Evolutionary conservation across 2,888 invertebrate genomes (phyloP), one percentile per base, ranked within the genome.

Genomic region (Phrixothrix hirtus): DNA sequence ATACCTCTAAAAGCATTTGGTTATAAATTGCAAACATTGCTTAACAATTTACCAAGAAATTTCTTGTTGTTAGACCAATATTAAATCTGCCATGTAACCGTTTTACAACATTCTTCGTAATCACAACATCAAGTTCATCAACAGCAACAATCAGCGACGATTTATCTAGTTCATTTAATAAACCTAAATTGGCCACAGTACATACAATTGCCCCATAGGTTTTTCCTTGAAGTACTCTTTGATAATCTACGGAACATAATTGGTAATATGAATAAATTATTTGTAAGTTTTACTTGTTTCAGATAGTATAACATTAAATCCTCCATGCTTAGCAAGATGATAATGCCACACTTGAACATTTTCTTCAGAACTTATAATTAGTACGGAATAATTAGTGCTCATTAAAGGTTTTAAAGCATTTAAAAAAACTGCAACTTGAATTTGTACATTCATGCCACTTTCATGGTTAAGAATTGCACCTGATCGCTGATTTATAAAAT

Each of bases 391-490:
- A 12, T 61, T 47, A 15, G 56, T 7, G 16, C 48, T 45, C 35
- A 53, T 46, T 9, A 38, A 38, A 7, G 48, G 53, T 12, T 51
- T 39, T 31, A 69, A 43, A 4, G 66, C 61, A 46, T 64, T 63
- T 29, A 72, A 54, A 56, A 70, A 71, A 12, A 63, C 59, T 31
- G 65, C 59, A 15, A 70, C 61, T 60, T 71, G 70, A 25, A 69
- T 46, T 12, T 54, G 60, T 46, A 59, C 55, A 48, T 70, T 67
- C 60, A 73, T 67, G 21, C 61, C 68, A 29, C 51, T 38, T 50
- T 71, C 71, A 47, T 68, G 62, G 56, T 73, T 73, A 57, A 74
- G 52, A 54, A 74, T 67, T 15, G 65, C 64, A 31, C 73, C 73
- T 27, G 61, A 61, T 31, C 64, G 54, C 74, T 73, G 42, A 57